Evolutionary conservation across 2,888 invertebrate genomes (phyloP), one percentile per base, ranked within the genome.

Genomic region (Dolomedes plantarius): DNA sequence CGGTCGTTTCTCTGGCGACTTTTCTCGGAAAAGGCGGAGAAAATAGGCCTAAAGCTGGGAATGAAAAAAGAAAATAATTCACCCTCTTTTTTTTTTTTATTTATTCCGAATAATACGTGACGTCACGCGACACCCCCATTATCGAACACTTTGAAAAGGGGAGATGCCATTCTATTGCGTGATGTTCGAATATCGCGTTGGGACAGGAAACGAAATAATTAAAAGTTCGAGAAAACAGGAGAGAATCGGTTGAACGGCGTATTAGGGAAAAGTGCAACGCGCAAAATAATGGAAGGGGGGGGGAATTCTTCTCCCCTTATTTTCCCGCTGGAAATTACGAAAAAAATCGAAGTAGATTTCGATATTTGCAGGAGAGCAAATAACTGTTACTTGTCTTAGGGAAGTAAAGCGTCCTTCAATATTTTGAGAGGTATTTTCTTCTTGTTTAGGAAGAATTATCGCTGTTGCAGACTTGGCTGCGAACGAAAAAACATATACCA

Each of bases 131-230:
- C 75, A 36, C 69, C 41, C 31, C 68, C 74, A 50, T 81, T 72
- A 72, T 72, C 73, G 67, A 76, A 56, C 72, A 41, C 2, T 32
- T 31, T 32, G 13, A 62, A 50, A 56, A 13, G 11, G 13, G 27
- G 19, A 65, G 50, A 50, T n/a, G n/a, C n/a, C n/a, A n/a, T n/a
- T n/a, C n/a, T n/a, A n/a, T n/a, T 56, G 56, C 56, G 69, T 68
- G 77, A 7, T 67, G 41, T 56, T 62, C 27, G 74, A 74, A 23
- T 36, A 16, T 16, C 16, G 9, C 13, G 1, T 16, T 74, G 39
- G 74, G 74, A 74, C 76, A 71, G 76, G 76, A 83, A 83, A 83
- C 76, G 82, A 83, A 83, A 83, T 76, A 83, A 83, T 83, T 83
- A 83, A 83, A 76, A 83, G 76, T 76, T 83, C 46, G 31, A 39